phyloP scores from a whole-genome alignment of 1,140 invertebrate species.

The Drosophila kanapiae region DNA sequence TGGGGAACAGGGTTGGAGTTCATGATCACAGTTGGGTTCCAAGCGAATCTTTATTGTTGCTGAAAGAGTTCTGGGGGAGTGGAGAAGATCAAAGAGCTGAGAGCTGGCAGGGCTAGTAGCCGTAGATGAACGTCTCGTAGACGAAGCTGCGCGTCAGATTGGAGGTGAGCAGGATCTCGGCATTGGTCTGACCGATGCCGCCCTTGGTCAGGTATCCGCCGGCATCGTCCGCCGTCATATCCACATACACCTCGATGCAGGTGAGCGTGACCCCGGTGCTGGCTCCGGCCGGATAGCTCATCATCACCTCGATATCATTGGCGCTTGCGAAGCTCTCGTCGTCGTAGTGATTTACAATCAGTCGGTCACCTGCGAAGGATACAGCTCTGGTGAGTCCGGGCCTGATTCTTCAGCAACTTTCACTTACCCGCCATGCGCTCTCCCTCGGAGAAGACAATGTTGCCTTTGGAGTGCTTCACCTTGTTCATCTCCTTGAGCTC shows the following conservation, averaged over 20 bases:
- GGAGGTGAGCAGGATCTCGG: slow-evolving; percentile 58
- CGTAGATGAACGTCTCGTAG: slow-evolving; percentile 78
- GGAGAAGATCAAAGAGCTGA: not conserved
- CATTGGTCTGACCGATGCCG: slow-evolving; percentile 59
- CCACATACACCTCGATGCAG: slow-evolving; percentile 73
- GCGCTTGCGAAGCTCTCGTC: slow-evolving; percentile 61
- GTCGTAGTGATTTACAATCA: slow-evolving; percentile 67
- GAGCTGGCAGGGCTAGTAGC: slow-evolving; percentile 53
- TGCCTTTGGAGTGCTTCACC: slow-evolving; percentile 73
- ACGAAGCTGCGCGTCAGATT: slow-evolving; percentile 65
- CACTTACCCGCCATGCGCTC: slow-evolving; percentile 65
- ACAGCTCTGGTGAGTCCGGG: not conserved
- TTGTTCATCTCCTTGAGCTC: slow-evolving; percentile 54
- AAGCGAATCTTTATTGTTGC: slow-evolving; percentile 47
- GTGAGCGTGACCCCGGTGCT: slow-evolving; percentile 56
- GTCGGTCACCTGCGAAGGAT: slow-evolving; percentile 55
- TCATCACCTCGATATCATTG: slow-evolving; percentile 63
- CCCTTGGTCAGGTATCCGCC: slow-evolving; percentile 62
- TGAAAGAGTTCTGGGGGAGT: slow-evolving; percentile 25
- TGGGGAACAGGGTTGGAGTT: slow-evolving; percentile 11
- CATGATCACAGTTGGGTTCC: slow-evolving; percentile 74
- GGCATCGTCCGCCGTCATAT: slow-evolving; percentile 61
- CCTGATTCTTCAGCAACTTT: too few relatives aligned
- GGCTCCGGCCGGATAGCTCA: slow-evolving; percentile 56
- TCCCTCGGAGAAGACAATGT: slow-evolving; percentile 65